Evolutionary conservation across 2,888 invertebrate genomes (phyloP).

Genomic region (Lepidocyrtinus sp.): DNA sequence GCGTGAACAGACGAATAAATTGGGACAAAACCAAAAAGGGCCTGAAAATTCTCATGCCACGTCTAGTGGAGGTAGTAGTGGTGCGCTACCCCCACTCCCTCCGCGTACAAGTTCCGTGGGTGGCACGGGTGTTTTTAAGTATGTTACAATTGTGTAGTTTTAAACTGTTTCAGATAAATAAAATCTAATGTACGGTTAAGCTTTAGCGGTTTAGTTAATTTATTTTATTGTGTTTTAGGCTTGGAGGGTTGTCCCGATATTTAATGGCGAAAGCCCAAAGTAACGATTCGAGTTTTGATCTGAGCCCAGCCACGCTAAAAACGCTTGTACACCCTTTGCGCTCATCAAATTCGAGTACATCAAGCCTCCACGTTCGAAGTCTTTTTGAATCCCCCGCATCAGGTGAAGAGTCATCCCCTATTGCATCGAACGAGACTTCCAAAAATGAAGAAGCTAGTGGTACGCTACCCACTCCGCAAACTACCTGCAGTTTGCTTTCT

Average conservation of each 20-base stretch:
- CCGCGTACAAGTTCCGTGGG: neutral
- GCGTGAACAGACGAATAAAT: too few relatives aligned
- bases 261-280: slow-evolving; percentile 49
- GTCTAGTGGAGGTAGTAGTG: neutral
- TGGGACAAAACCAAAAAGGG: too few relatives aligned
- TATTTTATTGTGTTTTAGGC: slow-evolving; percentile 24
- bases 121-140: neutral
- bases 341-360: slow-evolving; percentile 25
- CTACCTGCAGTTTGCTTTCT: slow-evolving; percentile 26
- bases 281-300: slow-evolving; percentile 39
- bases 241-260: slow-evolving; percentile 49
- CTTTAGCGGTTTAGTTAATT: neutral
- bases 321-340: slow-evolving; percentile 42
- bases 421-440: neutral
- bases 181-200: too few relatives aligned
- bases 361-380: slow-evolving; percentile 26
- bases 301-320: slow-evolving; percentile 48
- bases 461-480: neutral
- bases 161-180: too few relatives aligned
- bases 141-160: neutral
- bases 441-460: neutral
- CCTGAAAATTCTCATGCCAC: too few relatives aligned
- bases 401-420: slow-evolving; percentile 18
- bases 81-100: neutral
- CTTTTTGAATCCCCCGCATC: slow-evolving; percentile 47